A percentile compares a stretch with the other conserved stretches of the same genome.
Evolutionary conservation across 2,888 invertebrate genomes (phyloP).

Genomic region (Orchestes rusci): DNA sequence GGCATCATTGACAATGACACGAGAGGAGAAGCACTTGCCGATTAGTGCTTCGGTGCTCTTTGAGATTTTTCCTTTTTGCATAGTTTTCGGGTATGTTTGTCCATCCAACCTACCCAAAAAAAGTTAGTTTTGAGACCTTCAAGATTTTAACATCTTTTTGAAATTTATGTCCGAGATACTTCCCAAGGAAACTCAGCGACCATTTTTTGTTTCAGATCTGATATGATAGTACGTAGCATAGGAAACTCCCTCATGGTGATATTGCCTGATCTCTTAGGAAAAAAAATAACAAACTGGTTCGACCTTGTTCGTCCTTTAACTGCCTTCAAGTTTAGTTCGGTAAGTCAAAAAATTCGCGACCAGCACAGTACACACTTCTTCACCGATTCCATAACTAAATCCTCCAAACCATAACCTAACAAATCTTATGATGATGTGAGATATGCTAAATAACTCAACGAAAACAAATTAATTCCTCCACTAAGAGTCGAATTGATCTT

Average conservation of each 20-base stretch:
- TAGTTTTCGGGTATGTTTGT: conserved; percentile 80
- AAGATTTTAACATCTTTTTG: no score
- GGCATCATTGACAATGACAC: conserved; percentile 75
- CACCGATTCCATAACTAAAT: neutral
- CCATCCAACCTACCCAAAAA: no score
- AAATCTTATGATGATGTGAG: no score
- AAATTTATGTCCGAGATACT: no score
- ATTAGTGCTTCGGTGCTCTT: conserved; percentile 86
- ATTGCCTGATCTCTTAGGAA: conserved; percentile 78
- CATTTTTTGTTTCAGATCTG: conserved; percentile 54
- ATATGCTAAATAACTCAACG: no score
- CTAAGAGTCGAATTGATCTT: no score
- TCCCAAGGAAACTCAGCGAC: no score
- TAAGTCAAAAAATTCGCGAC: no score
- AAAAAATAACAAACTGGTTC: conserved; percentile 88
- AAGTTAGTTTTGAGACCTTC: no score
- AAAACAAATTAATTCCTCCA: no score
- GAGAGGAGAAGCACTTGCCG: conserved; percentile 83
- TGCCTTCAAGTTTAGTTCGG: conserved; percentile 90
- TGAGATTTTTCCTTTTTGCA: conserved; percentile 96
- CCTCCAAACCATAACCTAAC: no score
- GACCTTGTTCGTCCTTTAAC: conserved; percentile 86
- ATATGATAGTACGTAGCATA: conserved; percentile 82
- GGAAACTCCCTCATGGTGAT: conserved; percentile 88
- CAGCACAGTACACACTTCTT: conserved; percentile 1